Percentiles rank a stretch among this genome's conserved stretches.
phyloP scores from a whole-genome alignment of 2,888 invertebrate genomes.

The Azorinus chamasolen region DNA sequence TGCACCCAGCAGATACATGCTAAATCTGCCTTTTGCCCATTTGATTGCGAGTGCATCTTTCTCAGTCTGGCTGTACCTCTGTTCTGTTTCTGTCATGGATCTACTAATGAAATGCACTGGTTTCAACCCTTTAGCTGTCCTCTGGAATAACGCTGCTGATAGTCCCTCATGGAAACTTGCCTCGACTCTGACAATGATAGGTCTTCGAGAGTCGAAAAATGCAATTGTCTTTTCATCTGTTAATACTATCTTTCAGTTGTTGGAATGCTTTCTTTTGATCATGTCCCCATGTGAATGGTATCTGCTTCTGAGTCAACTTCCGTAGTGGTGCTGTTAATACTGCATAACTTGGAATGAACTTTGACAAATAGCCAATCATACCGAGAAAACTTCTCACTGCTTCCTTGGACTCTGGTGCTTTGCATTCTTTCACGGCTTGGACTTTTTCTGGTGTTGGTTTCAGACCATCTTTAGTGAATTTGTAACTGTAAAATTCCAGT shows the following conservation, averaged over 20 bases:
- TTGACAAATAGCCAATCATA: conserved; percentile 29
- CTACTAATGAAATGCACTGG: too few relatives aligned
- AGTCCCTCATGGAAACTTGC: conserved; percentile 23
- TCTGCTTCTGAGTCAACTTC: conserved; percentile 9
- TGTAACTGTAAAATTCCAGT: conserved; percentile 25
- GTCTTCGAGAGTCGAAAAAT: conserved; percentile 26
- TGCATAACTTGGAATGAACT: conserved; percentile 27
- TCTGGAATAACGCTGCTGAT: conserved; percentile 9
- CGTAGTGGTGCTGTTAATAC: conserved; percentile 21
- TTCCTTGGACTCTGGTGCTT: conserved; percentile 23
- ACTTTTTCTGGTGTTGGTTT: conserved; percentile 25
- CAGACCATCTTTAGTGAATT: conserved; percentile 25
- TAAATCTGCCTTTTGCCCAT: conserved; percentile 25
- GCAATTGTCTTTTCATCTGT: conserved; percentile 15
- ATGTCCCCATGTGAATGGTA: conserved; percentile 20
- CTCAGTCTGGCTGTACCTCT: conserved; percentile 29
- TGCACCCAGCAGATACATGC: conserved; percentile 51
- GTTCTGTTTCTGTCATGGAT: not conserved
- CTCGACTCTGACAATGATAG: conserved; percentile 19
- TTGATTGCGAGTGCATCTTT: conserved; percentile 13
- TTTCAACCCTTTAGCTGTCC: too few relatives aligned
- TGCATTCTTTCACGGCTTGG: conserved; percentile 24
- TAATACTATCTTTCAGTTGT: conserved; percentile 25
- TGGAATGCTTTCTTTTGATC: conserved; percentile 23
- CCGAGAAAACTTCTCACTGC: conserved; percentile 29